Percentiles rank a stretch among this genome's conserved stretches.
phyloP scores from a whole-genome alignment of 1,140 invertebrate genomes.

The Choristoneura fumiferana region DNA sequence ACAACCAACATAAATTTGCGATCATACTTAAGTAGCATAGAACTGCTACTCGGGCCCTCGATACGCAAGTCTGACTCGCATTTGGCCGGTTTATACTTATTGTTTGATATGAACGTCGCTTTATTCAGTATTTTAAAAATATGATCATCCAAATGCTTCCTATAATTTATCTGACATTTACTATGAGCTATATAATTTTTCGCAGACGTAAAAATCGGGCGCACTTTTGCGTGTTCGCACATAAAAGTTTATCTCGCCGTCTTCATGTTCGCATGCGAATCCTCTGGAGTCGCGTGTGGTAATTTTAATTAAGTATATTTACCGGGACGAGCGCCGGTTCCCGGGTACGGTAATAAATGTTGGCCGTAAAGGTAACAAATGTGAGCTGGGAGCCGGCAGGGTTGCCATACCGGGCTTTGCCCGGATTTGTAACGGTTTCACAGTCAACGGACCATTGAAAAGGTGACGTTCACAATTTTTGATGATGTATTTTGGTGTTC shows the following conservation, averaged over 20 bases:
- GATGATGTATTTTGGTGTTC: too few relatives aligned
- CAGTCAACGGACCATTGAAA: background rate
- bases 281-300: conserved; percentile 45
- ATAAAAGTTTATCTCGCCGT: conserved; percentile 41
- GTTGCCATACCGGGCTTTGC: conserved; percentile 19
- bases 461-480: too few relatives aligned
- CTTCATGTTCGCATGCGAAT: conserved; percentile 42
- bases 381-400: conserved; percentile 35
- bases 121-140: too few relatives aligned
- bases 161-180: background rate
- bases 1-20: too few relatives aligned
- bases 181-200: conserved; percentile 7
- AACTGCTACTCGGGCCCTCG: too few relatives aligned
- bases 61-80: too few relatives aligned
- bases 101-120: too few relatives aligned
- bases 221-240: conserved; percentile 15
- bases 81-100: too few relatives aligned
- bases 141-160: background rate
- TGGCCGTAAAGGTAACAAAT: conserved; percentile 59
- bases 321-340: conserved; percentile 45
- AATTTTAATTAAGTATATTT: conserved; percentile 72
- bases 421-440: conserved; percentile 5
- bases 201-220: conserved; percentile 17
- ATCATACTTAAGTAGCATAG: too few relatives aligned
- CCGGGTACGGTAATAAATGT: conserved; percentile 55